A percentile compares a stretch with the other conserved stretches of the same genome.
Evolutionary conservation across 1,140 invertebrate genomes (phyloP).

Genomic region (Drosophila sp.): DNA sequence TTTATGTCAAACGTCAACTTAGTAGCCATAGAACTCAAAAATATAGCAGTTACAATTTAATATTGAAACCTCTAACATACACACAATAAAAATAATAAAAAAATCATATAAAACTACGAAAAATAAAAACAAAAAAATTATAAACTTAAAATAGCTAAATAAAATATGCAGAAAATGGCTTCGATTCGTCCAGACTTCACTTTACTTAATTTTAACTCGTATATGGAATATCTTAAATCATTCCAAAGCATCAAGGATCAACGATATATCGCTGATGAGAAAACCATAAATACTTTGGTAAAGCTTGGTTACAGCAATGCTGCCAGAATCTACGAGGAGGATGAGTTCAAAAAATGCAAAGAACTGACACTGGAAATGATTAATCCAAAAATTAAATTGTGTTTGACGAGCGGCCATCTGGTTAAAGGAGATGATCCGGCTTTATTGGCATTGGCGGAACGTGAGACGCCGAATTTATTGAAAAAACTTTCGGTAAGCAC

Average conservation of each 20-base stretch:
- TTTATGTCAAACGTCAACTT: neutral
- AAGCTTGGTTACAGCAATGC: constrained; percentile 21
- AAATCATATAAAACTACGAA: neutral
- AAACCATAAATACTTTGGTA: neutral
- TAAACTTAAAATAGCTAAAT: neutral
- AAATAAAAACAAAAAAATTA: neutral
- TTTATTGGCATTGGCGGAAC: constrained; percentile 7
- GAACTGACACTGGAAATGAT: neutral
- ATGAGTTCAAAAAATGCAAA: constrained; percentile 1
- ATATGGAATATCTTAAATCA: constrained; percentile 23
- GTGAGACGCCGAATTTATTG: constrained; percentile 6
- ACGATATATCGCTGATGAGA: neutral
- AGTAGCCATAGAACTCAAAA: neutral
- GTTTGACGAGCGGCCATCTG: neutral
- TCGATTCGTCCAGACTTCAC: neutral
- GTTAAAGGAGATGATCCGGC: constrained; percentile 10
- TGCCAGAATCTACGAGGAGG: constrained; percentile 6
- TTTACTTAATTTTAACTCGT: constrained; percentile 2
- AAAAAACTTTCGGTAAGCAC: constrained; percentile 25
- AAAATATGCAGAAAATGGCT: neutral
- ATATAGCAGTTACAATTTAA: neutral
- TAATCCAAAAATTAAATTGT: constrained; percentile 11
- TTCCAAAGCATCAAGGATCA: constrained; percentile 4
- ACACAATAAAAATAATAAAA: neutral
- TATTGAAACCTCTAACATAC: neutral